Evolutionary conservation across 2,888 invertebrate species (phyloP).

Genomic region (Dorcus hopei): DNA sequence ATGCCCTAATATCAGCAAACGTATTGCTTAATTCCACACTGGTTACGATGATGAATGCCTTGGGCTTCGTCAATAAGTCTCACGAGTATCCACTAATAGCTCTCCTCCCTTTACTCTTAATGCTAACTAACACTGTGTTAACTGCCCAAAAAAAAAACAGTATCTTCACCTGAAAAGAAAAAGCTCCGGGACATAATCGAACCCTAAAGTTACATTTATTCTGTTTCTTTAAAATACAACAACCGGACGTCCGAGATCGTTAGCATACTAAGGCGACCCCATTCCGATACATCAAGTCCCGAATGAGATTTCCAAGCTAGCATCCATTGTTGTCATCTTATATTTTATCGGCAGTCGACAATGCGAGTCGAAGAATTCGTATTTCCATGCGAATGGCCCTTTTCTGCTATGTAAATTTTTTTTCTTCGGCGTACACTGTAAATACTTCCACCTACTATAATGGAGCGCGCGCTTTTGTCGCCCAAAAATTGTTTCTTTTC

Average conservation of each 20-base stretch:
- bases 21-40: constrained; percentile 52
- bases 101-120: constrained; percentile 42
- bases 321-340: constrained; percentile 50
- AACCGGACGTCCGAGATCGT: constrained; percentile 48
- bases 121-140: constrained; percentile 33
- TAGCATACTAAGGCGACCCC: constrained; percentile 39
- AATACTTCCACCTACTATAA: constrained; percentile 48
- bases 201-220: constrained; percentile 45
- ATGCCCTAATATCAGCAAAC: constrained; percentile 48
- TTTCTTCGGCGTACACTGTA: constrained; percentile 45
- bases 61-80: constrained; percentile 35
- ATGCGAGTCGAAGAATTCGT: constrained; percentile 43
- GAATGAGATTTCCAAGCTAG: constrained; percentile 43
- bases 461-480: constrained; percentile 40
- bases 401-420: constrained; percentile 49
- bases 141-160: constrained; percentile 28
- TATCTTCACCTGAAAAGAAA: constrained; percentile 1
- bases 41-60: constrained; percentile 42
- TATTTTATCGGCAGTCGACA: constrained; percentile 51
- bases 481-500: constrained; percentile 5
- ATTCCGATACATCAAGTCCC: constrained; percentile 43
- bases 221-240: constrained; percentile 45
- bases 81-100: constrained; percentile 51
- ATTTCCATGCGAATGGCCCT: constrained; percentile 51
- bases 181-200: not conserved